phyloP scores from a whole-genome alignment of 2,113 vertebrate species.

The Tenrec ecaudatus region DNA sequence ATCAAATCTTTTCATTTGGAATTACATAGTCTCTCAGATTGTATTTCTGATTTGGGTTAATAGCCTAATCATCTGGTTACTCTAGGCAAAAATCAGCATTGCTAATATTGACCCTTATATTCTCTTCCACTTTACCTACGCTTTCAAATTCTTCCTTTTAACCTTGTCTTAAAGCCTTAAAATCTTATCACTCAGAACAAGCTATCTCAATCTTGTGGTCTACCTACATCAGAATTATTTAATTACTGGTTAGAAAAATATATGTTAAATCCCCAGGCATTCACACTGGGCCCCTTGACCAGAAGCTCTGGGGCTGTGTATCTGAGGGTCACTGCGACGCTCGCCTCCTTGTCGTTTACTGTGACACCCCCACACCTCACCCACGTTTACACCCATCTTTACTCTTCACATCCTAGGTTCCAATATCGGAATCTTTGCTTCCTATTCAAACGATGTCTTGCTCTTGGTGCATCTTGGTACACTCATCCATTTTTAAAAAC shows the following conservation, averaged over 20 bases:
- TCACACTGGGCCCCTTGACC: background rate
- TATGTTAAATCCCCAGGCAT: background rate
- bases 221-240: background rate
- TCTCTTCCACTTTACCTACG: background rate
- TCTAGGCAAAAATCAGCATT: background rate
- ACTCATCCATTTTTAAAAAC: background rate
- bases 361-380: background rate
- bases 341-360: accelerated
- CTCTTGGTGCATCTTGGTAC: background rate
- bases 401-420: background rate
- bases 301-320: background rate
- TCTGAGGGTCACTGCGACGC: background rate
- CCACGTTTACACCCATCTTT: background rate
- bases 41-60: background rate
- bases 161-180: background rate
- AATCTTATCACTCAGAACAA: background rate
- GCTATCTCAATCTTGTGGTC: background rate
- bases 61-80: background rate
- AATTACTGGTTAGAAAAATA: background rate
- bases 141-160: slow-evolving; percentile 23
- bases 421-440: background rate
- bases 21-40: slow-evolving; percentile 1
- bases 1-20: background rate
- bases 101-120: background rate
- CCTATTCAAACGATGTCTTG: background rate